phyloP scores from a whole-genome alignment of 2,888 invertebrate species.

The Drosophila percnosoma region DNA sequence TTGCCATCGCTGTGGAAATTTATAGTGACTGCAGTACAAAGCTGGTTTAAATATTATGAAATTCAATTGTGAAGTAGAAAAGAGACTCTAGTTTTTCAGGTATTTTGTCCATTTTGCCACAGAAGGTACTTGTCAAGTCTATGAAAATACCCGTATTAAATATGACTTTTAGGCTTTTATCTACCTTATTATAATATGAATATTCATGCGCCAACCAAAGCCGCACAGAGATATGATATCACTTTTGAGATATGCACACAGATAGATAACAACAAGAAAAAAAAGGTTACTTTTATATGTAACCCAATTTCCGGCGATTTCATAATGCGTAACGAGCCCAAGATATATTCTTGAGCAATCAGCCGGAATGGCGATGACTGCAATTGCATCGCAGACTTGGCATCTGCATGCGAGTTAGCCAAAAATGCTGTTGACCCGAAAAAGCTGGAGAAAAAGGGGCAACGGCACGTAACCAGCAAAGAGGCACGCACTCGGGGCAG shows the following conservation, averaged over 20 bases:
- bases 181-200: slow-evolving; percentile 33
- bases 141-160: slow-evolving; percentile 11
- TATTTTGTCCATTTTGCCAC: neutral
- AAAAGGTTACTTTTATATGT: slow-evolving; percentile 31
- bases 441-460: slow-evolving; percentile 47
- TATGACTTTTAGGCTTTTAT: slow-evolving; percentile 27
- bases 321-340: slow-evolving; percentile 26
- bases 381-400: slow-evolving; percentile 15
- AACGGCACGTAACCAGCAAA: slow-evolving; percentile 32
- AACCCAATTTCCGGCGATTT: slow-evolving; percentile 66
- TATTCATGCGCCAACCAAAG: slow-evolving; percentile 27
- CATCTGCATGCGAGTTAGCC: slow-evolving; percentile 30
- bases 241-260: slow-evolving; percentile 45
- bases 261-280: slow-evolving; percentile 9
- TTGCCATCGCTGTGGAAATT: neutral
- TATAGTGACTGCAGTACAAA: neutral
- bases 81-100: neutral
- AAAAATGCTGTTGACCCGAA: slow-evolving; percentile 41
- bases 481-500: slow-evolving; percentile 40
- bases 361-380: slow-evolving; percentile 38
- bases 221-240: slow-evolving; percentile 49
- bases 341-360: slow-evolving; percentile 53
- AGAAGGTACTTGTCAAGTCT: neutral
- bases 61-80: neutral
- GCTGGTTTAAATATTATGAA: neutral